Conservation (phyloP, 2,888 invertebrate species). For the Drosophila setosimentum region DNA sequence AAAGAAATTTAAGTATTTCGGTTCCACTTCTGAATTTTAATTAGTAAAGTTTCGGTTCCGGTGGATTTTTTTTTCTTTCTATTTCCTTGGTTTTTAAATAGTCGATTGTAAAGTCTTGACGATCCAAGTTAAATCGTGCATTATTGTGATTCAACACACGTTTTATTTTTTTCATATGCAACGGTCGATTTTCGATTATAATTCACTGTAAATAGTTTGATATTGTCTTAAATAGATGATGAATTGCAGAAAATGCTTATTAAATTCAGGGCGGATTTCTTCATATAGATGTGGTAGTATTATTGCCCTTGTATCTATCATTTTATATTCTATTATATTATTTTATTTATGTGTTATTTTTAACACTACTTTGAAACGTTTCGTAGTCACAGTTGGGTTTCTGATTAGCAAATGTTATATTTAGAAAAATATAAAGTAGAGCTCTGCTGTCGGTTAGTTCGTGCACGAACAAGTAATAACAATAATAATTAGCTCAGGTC, state of each 20-base stretch:
- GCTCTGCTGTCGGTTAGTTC: background rate
- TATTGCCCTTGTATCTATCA: background rate
- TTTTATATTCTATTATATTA: background rate
- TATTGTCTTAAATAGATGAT: background rate
- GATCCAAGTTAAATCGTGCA: background rate
- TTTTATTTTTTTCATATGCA: background rate
- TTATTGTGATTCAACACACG: background rate
- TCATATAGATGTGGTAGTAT: background rate
- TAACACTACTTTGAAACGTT: background rate
- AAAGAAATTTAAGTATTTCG: background rate
- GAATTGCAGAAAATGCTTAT: background rate
- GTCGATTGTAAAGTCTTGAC: background rate
- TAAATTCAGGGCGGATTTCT: background rate
- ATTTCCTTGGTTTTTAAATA: background rate
- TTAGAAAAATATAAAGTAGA: background rate
- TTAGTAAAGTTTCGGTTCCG: background rate
- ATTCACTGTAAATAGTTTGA: background rate
- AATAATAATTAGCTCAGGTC: background rate
- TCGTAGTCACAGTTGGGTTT: background rate
- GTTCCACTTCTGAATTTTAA: background rate
- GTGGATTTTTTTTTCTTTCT: background rate
- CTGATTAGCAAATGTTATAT: background rate
- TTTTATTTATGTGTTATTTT: background rate
- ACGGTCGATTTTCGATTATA: background rate
- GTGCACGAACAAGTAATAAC: background rate